phyloP scores from a whole-genome alignment of 2,113 vertebrate genomes.

The Polypterus bichir region DNA sequence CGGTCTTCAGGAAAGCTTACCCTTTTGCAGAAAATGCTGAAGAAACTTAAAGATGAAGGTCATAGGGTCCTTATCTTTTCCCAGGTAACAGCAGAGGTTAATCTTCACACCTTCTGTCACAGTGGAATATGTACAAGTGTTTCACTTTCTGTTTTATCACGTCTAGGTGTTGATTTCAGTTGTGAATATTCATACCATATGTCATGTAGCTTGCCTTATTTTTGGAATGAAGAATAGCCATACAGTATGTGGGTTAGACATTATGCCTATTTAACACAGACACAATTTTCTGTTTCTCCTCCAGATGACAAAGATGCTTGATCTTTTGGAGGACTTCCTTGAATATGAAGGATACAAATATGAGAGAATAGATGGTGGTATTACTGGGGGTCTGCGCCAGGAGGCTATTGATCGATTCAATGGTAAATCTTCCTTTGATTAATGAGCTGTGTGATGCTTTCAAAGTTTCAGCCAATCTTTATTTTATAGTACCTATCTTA shows the following conservation, averaged over 20 bases:
- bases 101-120: not conserved
- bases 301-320: slow-evolving; percentile 98
- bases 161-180: no score
- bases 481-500: no score
- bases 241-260: no score
- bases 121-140: not conserved
- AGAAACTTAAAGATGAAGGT: slow-evolving; percentile 80
- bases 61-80: slow-evolving; percentile 96
- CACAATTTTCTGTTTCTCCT: fast-evolving
- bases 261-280: no score
- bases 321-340: slow-evolving; percentile 89
- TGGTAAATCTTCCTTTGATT: slow-evolving; percentile 43
- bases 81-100: slow-evolving; percentile 51
- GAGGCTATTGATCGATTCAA: slow-evolving; percentile 97
- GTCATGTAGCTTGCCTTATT: no score
- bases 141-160: not conserved
- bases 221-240: no score
- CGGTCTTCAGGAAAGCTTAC: slow-evolving; percentile 94
- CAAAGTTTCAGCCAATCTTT: no score
- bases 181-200: no score
- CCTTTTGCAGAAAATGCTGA: slow-evolving; percentile 93
- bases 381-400: slow-evolving; percentile 84
- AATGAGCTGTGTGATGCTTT: no score
- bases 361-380: slow-evolving; percentile 85
- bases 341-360: slow-evolving; percentile 95